Evolutionary conservation across 2,797 vertebrate species (phyloP), one percentile per base, ranked within the genome.

Genomic region (Mormyrus hasselquistii): DNA sequence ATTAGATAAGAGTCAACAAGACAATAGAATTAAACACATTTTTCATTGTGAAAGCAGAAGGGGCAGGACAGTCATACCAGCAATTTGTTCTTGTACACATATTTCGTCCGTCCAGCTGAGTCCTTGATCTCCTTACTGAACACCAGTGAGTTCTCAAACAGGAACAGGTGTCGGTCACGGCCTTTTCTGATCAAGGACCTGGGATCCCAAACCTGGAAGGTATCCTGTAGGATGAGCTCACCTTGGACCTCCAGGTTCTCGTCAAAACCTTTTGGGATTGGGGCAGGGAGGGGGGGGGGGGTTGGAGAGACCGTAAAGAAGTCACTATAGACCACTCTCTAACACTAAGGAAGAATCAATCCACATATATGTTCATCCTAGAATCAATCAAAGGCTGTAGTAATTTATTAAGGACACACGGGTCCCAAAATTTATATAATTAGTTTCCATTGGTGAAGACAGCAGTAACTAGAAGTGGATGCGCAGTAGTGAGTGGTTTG

Each of bases 81-180:
- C 94, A 99, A 96, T 95, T 96, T 98, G 96, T 97, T 98, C 96
- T 99, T 99, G 97, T 97, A 99, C 95, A 98, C 97, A 92, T 99
- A 99, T 96, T 99, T 99, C 41, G 97, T 98, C 92, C 98, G 96
- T 92, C 98, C 98, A 4, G 98, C 97, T 19, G 98, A 99, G 94
- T 99, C 98, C 94, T 99, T 99, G 92, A 99, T 98, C 93, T 99
- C 98, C 92, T 99, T 99, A 94, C 98, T 99, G 93, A 99, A 99
- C 90, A 99, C 97, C 91, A 99, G 95, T 0, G 97, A 99, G 93
- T 98, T 98, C 96, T 99, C 98, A 88, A 99, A 99, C 91, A 99
- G 97, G 95, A 99, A 99, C 91, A 99, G 96, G 94, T 99, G 98
- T 7, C 98, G 96, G 92, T 99, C 98, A 47, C 98, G 95, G 19